phyloP scores from a whole-genome alignment of 2,797 vertebrate species.

The Tamandua tetradactyla region DNA sequence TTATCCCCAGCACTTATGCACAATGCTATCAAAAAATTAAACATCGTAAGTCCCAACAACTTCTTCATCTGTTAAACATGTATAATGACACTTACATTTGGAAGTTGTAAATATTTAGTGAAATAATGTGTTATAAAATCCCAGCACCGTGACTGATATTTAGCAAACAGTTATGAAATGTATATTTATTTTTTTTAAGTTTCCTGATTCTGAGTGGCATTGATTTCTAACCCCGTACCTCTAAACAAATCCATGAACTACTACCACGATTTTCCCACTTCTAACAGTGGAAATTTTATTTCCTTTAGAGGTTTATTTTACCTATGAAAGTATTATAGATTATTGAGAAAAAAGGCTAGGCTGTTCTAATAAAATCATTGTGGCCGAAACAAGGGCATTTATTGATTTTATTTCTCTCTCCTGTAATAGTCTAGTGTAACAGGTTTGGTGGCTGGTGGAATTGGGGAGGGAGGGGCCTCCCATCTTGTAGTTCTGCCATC shows the following conservation, averaged over 20 bases:
- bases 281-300: neutral
- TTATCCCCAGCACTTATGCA: neutral
- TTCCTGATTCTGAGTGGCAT: neutral
- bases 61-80: neutral
- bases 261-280: neutral
- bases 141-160: neutral
- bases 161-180: neutral
- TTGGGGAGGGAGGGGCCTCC: neutral
- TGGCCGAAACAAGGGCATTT: neutral
- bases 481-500: neutral
- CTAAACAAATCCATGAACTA: neutral
- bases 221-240: neutral
- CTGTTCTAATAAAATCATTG: constrained; percentile 3
- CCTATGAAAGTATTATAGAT: neutral
- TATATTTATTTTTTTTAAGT: constrained; percentile 5
- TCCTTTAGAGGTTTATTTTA: constrained; percentile 6
- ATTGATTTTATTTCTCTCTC: constrained; percentile 15
- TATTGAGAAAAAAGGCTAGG: neutral
- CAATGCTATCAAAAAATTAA: neutral
- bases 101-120: constrained; percentile 5
- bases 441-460: neutral
- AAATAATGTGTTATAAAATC: neutral
- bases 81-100: neutral
- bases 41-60: neutral
- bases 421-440: neutral